Percentiles rank a stretch among this genome's conserved stretches.
phyloP scores from a whole-genome alignment of 2,888 invertebrate genomes.

The Actias luna region DNA sequence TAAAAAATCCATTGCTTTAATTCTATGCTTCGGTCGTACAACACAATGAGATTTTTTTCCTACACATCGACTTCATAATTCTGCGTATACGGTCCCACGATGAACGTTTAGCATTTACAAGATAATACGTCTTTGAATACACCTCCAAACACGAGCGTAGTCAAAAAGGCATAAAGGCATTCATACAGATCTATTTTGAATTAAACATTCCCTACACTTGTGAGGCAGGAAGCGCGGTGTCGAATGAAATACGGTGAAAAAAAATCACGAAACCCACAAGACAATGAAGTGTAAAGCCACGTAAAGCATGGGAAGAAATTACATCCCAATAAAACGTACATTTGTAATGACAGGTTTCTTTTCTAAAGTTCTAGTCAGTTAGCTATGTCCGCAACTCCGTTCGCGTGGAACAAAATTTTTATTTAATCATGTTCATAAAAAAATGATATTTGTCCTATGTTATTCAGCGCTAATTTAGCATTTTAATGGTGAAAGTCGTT shows the following conservation, averaged over 20 bases:
- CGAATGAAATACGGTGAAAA: slow-evolving; percentile 54
- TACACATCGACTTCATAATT: slow-evolving; percentile 17
- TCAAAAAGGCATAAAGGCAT: slow-evolving; percentile 79
- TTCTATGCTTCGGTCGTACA: slow-evolving; percentile 13
- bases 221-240: slow-evolving; percentile 77
- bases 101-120: slow-evolving; percentile 28
- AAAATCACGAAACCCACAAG: slow-evolving; percentile 52
- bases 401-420: no score
- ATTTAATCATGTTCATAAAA: no score
- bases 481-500: no score
- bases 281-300: slow-evolving; percentile 50
- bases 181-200: slow-evolving; percentile 47
- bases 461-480: no score
- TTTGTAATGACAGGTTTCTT: slow-evolving; percentile 31
- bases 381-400: no score
- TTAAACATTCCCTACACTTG: slow-evolving; percentile 70
- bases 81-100: slow-evolving; percentile 28
- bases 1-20: slow-evolving; percentile 12
- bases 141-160: slow-evolving; percentile 62
- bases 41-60: slow-evolving; percentile 15
- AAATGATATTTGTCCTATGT: no score
- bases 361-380: neutral
- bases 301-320: slow-evolving; percentile 49
- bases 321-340: slow-evolving; percentile 29
- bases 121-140: slow-evolving; percentile 67